Conservation (phyloP, 2,888 invertebrate genomes). For the Drosophila prostipennis region DNA sequence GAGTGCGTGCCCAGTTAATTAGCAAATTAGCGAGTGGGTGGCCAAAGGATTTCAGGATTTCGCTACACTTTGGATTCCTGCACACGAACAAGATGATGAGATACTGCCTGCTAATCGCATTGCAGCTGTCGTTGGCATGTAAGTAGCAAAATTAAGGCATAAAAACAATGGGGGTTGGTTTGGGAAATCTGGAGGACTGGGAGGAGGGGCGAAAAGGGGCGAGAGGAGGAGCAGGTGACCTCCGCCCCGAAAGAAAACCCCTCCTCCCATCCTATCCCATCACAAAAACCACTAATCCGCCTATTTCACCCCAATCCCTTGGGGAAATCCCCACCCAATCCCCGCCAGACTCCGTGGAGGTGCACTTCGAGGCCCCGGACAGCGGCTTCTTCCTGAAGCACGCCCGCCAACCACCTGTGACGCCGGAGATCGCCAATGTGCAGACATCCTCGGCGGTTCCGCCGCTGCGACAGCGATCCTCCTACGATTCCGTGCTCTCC, state of each 20-base stretch:
- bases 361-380: slow-evolving; percentile 96
- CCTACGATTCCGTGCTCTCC: slow-evolving; percentile 89
- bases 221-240: slow-evolving; percentile 1
- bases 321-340: background rate
- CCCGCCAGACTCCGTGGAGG: slow-evolving; percentile 91
- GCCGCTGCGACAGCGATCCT: slow-evolving; percentile 58
- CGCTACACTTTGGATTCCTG: slow-evolving; percentile 13
- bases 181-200: background rate
- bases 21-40: slow-evolving; percentile 11
- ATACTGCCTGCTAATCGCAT: slow-evolving; percentile 59
- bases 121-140: slow-evolving; percentile 70
- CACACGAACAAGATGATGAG: slow-evolving; percentile 52
- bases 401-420: slow-evolving; percentile 88
- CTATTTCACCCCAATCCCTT: background rate
- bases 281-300: background rate
- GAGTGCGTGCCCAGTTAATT: slow-evolving; percentile 5
- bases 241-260: background rate
- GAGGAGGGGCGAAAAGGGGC: background rate
- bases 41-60: slow-evolving; percentile 11
- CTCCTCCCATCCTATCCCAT: background rate
- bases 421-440: slow-evolving; percentile 80
- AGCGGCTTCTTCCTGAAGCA: slow-evolving; percentile 96
- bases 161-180: slow-evolving; percentile 8
- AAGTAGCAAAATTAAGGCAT: slow-evolving; percentile 45
- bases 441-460: slow-evolving; percentile 70